Evolutionary conservation across 92 coral and sea anemone genomes (phyloP).

Genomic region (Porites lobata): DNA sequence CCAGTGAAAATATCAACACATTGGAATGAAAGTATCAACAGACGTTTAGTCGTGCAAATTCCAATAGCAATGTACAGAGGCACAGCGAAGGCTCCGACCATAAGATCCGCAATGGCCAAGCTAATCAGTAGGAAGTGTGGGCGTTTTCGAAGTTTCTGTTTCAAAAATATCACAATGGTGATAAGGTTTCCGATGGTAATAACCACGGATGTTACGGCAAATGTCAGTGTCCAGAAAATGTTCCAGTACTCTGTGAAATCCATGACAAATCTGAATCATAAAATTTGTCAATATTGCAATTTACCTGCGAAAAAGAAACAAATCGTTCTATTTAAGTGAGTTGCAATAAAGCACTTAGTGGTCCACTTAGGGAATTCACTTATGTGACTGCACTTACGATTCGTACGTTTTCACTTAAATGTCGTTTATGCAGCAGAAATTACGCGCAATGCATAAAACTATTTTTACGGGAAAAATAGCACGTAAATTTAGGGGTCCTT

Average conservation of each 20-base stretch:
- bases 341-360: no score
- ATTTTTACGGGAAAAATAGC: no score
- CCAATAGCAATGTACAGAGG: not conserved
- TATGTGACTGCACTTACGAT: no score
- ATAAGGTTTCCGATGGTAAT: not conserved
- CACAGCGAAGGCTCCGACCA: constrained; percentile 3
- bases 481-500: no score
- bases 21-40: not conserved
- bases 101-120: constrained; percentile 24
- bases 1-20: constrained; percentile 41
- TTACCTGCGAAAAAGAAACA: not conserved
- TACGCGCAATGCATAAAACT: no score
- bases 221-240: constrained; percentile 17
- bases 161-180: not conserved
- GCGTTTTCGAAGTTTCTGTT: constrained; percentile 18
- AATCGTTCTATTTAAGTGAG: no score
- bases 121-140: constrained; percentile 11
- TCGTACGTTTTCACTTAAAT: no score
- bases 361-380: no score
- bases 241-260: constrained; percentile 23
- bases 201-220: constrained; percentile 4
- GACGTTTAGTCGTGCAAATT: not conserved
- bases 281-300: not conserved
- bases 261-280: not conserved
- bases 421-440: no score